A percentile compares a stretch with the other conserved stretches of the same genome.
These are phyloP conservation scores for Drosophila miranda DNA, from an alignment of 1,140 invertebrate genomes.

Conservation along the genomic window DNA sequence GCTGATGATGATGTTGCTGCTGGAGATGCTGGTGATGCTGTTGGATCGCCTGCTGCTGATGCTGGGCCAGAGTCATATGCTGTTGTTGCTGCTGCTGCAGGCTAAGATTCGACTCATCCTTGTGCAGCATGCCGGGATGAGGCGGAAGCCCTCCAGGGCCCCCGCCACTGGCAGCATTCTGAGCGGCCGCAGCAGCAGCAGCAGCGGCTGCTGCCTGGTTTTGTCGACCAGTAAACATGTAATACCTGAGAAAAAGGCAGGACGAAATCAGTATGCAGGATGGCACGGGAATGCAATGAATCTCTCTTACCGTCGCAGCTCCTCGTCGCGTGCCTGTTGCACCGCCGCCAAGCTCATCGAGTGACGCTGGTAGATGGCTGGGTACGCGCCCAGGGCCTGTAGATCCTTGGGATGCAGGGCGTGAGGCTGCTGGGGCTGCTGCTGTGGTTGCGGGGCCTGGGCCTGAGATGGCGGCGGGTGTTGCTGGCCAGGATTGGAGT, in stretches of 20 bases:
- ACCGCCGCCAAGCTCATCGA: constrained; percentile 63
- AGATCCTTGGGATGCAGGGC: constrained; percentile 78
- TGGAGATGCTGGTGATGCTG: constrained; percentile 81
- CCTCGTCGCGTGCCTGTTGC: constrained; percentile 82
- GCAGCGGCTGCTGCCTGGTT: constrained; percentile 62
- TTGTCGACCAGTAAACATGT: constrained; percentile 84
- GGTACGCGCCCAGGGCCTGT: constrained; percentile 76
- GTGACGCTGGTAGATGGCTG: constrained; percentile 80
- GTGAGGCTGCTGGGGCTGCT: constrained; percentile 82
- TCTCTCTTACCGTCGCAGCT: constrained; percentile 84
- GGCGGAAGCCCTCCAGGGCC: constrained; percentile 48
- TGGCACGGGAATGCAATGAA: background rate
- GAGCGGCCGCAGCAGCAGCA: constrained; percentile 58
- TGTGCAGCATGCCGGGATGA: constrained; percentile 67
- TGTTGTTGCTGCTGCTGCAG: constrained; percentile 64
- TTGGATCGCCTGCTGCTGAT: constrained; percentile 72
- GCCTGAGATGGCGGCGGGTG: constrained; percentile 44
- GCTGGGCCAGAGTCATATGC: constrained; percentile 72
- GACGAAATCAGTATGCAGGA: too few species aligned
- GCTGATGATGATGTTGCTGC: constrained; percentile 54
- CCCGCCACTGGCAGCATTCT: constrained; percentile 41
- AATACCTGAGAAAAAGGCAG: constrained; percentile 82
- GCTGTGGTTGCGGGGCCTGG: constrained; percentile 53
- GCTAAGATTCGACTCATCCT: constrained; percentile 49
- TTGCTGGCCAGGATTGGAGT: constrained; percentile 47